phyloP scores from a whole-genome alignment of 1,140 invertebrate genomes.

The Pachyrhynchus sulphureomaculatus region DNA sequence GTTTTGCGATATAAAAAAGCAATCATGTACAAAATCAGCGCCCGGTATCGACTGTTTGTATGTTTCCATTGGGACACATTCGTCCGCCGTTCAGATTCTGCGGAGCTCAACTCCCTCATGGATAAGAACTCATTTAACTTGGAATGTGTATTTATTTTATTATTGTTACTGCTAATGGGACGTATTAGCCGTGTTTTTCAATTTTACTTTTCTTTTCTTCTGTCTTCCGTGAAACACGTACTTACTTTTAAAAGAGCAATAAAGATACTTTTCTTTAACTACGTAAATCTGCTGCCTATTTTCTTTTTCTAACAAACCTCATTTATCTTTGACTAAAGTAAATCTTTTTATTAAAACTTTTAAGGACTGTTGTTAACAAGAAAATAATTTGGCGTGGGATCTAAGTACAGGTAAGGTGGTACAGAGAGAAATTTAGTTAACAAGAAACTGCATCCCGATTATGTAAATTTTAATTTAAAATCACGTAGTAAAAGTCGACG shows the following conservation, averaged over 20 bases:
- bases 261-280: neutral
- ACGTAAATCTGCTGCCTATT: neutral
- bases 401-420: neutral
- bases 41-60: slow-evolving; percentile 52
- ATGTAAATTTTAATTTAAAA: slow-evolving; percentile 34
- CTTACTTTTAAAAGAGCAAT: neutral
- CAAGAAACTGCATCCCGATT: slow-evolving; percentile 16
- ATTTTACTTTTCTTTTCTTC: slow-evolving; percentile 18
- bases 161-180: slow-evolving; percentile 49
- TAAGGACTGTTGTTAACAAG: neutral
- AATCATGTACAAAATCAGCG: slow-evolving; percentile 54
- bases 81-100: slow-evolving; percentile 43
- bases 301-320: neutral
- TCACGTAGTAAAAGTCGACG: slow-evolving; percentile 27
- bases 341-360: too few species aligned
- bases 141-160: slow-evolving; percentile 54
- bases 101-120: slow-evolving; percentile 41
- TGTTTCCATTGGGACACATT: slow-evolving; percentile 53
- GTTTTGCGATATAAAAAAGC: slow-evolving; percentile 53
- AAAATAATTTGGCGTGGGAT: neutral
- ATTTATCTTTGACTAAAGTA: neutral
- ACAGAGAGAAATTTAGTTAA: slow-evolving; percentile 18
- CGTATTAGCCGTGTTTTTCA: slow-evolving; percentile 45
- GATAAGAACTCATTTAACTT: slow-evolving; percentile 53
- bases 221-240: neutral